Conservation (phyloP, 2,797 vertebrate genomes). For the Dallia pectoralis region DNA sequence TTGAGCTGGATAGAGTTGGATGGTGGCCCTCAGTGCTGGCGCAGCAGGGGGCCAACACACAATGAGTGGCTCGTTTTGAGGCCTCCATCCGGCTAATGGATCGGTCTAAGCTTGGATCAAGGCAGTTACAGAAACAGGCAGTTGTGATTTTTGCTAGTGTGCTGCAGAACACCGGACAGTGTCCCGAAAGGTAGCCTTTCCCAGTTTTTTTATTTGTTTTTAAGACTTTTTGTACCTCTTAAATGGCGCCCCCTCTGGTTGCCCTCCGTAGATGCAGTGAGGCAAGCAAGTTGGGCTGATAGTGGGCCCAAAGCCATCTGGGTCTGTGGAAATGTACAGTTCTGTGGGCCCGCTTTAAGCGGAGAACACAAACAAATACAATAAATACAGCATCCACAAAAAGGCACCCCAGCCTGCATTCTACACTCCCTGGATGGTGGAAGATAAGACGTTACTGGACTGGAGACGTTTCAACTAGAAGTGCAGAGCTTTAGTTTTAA, state of each 20-base stretch:
- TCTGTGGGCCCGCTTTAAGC: slow-evolving; percentile 69
- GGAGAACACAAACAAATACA: slow-evolving; percentile 58
- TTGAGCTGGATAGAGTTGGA: slow-evolving; percentile 58
- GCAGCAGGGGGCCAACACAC: slow-evolving; percentile 52
- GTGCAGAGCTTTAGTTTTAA: slow-evolving; percentile 71
- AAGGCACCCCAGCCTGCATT: slow-evolving; percentile 66
- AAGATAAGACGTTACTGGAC: slow-evolving; percentile 54
- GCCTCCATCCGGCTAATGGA: slow-evolving; percentile 68
- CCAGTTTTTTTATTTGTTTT: slow-evolving; percentile 51
- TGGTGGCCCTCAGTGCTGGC: slow-evolving; percentile 74
- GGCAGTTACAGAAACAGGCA: slow-evolving; percentile 82
- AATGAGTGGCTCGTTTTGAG: slow-evolving; percentile 56
- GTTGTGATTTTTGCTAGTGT: slow-evolving; percentile 78
- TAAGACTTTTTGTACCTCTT: slow-evolving; percentile 72
- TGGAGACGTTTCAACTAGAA: slow-evolving; percentile 73
- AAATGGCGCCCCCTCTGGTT: slow-evolving; percentile 45
- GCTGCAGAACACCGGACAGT: slow-evolving; percentile 63
- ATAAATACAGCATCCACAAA: slow-evolving; percentile 75
- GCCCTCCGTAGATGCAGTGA: slow-evolving; percentile 48
- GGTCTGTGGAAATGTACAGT: slow-evolving; percentile 75
- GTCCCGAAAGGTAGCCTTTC: slow-evolving; percentile 74
- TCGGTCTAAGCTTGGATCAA: slow-evolving; percentile 76
- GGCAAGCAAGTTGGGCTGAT: slow-evolving; percentile 58
- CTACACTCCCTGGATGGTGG: slow-evolving; percentile 58
- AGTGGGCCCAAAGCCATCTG: slow-evolving; percentile 61